These are phyloP conservation scores for Anticlea derivata DNA, from an alignment of 2,888 invertebrate species.

Conservation along the genomic window DNA sequence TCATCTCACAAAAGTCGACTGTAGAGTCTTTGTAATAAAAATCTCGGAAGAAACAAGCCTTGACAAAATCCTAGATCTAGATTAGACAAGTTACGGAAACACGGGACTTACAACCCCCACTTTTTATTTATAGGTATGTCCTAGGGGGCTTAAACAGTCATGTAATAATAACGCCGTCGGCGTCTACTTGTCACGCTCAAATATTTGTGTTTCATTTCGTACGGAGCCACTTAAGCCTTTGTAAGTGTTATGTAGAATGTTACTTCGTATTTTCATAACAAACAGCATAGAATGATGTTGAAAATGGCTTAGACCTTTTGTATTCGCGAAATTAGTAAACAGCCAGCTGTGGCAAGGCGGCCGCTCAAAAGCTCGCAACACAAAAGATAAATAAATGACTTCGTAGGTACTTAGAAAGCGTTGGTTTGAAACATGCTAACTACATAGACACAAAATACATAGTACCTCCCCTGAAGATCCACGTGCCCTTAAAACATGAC, in stretches of 20 bases:
- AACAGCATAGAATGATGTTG: conserved; percentile 28
- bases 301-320: conserved; percentile 12
- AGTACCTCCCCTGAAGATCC: too few species aligned
- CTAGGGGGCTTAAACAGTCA: conserved; percentile 12
- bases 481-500: too few species aligned
- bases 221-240: conserved; percentile 29
- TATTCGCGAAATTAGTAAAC: conserved; percentile 14
- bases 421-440: too few species aligned
- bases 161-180: conserved; percentile 18
- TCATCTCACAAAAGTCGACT: too few species aligned
- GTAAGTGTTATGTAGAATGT: conserved; percentile 27
- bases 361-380: neutral
- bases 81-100: too few species aligned
- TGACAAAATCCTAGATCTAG: too few species aligned
- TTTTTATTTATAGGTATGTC: conserved; percentile 4
- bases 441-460: too few species aligned
- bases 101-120: neutral
- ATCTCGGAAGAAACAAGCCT: too few species aligned
- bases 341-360: conserved; percentile 4
- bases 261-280: conserved; percentile 28
- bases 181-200: conserved; percentile 27
- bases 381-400: neutral
- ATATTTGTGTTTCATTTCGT: conserved; percentile 45
- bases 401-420: too few species aligned
- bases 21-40: too few species aligned